phyloP scores from a whole-genome alignment of 2,888 invertebrate species.

The Belgica antarctica region DNA sequence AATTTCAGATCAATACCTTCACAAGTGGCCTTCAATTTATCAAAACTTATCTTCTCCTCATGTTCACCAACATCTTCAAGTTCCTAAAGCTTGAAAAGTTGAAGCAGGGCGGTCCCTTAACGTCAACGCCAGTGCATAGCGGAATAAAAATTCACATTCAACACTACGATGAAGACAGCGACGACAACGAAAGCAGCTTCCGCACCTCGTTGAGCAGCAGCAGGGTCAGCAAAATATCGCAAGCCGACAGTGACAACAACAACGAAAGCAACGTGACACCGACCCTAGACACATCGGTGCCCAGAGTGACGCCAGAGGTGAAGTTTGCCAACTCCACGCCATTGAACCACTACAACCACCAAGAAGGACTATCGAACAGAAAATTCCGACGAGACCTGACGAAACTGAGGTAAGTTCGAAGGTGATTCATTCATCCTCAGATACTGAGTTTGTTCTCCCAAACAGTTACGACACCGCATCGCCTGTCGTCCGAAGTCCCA shows the following conservation, averaged over 20 bases:
- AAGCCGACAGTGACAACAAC: conserved; percentile 38
- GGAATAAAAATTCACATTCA: not conserved
- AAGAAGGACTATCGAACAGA: conserved; percentile 47
- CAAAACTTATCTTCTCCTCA: not conserved
- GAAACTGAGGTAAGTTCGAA: conserved; percentile 46
- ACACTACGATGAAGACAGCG: conserved; percentile 20
- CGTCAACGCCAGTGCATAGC: not conserved
- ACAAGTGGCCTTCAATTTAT: not conserved
- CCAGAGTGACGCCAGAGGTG: conserved; percentile 37
- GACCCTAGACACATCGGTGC: conserved; percentile 28
- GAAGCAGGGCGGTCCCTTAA: too few relatives aligned
- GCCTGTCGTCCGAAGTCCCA: too few relatives aligned
- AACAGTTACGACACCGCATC: not conserved
- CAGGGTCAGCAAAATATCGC: conserved; percentile 25
- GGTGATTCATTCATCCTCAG: not conserved
- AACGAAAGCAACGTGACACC: conserved; percentile 23
- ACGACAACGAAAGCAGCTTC: conserved; percentile 24
- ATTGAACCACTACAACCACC: conserved; percentile 49
- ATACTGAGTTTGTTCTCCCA: too few relatives aligned
- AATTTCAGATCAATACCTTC: not conserved
- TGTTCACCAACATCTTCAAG: not conserved
- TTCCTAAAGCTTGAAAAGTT: conserved; percentile 15
- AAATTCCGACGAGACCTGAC: conserved; percentile 50
- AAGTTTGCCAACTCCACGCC: conserved; percentile 52
- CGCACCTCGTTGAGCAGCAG: conserved; percentile 12